phyloP scores from a whole-genome alignment of 2,113 vertebrate genomes.

The Sisor rabdophorus region DNA sequence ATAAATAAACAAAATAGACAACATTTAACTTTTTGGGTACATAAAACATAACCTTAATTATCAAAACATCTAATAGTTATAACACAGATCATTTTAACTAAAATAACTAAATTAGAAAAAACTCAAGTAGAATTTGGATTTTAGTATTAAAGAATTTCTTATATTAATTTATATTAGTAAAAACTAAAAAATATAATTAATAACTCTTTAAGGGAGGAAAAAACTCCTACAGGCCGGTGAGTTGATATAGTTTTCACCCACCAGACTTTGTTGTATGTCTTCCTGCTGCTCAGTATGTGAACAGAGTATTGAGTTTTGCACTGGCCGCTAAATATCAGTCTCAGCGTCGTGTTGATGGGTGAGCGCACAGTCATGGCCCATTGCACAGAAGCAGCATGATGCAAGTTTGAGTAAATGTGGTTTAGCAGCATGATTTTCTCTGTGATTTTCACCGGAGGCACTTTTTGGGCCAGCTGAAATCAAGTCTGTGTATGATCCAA shows the following conservation, averaged over 20 bases:
- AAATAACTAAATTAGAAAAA: too few relatives aligned
- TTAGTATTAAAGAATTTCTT: too few relatives aligned
- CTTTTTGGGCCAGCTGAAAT: conserved; percentile 4
- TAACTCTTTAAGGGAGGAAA: conserved; percentile 32
- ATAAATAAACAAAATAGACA: too few relatives aligned
- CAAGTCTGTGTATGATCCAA: not conserved
- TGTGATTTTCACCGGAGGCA: conserved; percentile 22
- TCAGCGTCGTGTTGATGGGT: conserved; percentile 15
- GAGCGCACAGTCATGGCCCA: conserved; percentile 16
- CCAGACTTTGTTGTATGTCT: not conserved
- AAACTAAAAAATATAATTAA: conserved; percentile 43
- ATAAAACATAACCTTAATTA: too few relatives aligned
- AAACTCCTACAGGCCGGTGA: conserved; percentile 9
- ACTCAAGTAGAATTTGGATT: not conserved
- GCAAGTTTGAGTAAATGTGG: conserved; percentile 46
- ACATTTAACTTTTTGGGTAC: too few relatives aligned
- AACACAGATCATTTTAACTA: too few relatives aligned
- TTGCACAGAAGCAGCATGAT: conserved; percentile 39
- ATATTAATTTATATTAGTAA: conserved; percentile 47
- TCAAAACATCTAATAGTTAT: too few relatives aligned
- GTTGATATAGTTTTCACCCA: not conserved
- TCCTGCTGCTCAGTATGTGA: conserved; percentile 7
- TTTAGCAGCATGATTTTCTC: conserved; percentile 28
- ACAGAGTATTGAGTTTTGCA: conserved; percentile 2
- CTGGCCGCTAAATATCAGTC: conserved; percentile 15